Evolutionary conservation across 2,113 vertebrate species (phyloP).

Genomic region (Lycaon pictus): DNA sequence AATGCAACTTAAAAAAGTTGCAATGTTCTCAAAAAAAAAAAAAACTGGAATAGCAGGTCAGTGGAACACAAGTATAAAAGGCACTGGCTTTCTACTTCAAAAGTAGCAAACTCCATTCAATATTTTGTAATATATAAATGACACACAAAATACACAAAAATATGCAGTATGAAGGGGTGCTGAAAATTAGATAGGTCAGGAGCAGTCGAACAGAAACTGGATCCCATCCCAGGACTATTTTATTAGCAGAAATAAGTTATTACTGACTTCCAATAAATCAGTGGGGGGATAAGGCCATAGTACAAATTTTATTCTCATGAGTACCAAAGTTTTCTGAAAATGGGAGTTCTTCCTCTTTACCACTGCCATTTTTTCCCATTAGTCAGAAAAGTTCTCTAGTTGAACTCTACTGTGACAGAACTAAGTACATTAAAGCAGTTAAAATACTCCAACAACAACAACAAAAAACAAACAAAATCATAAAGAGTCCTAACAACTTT

Average conservation of each 20-base stretch:
- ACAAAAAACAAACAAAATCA: not conserved
- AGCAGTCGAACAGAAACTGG: not conserved
- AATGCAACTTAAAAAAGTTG: conserved; percentile 36
- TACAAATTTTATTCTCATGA: not conserved
- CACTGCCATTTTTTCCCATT: not conserved
- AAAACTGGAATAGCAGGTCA: not conserved
- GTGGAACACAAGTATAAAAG: not conserved
- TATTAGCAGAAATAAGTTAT: conserved; percentile 31
- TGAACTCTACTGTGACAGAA: conserved; percentile 12
- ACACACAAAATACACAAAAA: conserved; percentile 42
- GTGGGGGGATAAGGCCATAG: not conserved
- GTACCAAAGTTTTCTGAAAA: conserved; percentile 36
- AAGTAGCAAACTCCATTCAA: conserved; percentile 30
- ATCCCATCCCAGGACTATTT: not conserved
- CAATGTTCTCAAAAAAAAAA: conserved; percentile 34
- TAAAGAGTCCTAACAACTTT: conserved; percentile 17
- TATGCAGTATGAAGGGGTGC: not conserved
- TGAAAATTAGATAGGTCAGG: not conserved
- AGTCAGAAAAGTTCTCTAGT: not conserved
- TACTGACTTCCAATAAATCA: not conserved
- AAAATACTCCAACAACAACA: conserved; percentile 3
- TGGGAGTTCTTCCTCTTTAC: conserved; percentile 2
- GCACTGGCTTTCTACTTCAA: conserved; percentile 36
- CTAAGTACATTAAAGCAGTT: not conserved
- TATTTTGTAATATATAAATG: not conserved